Evolutionary conservation across 2,888 invertebrate species (phyloP), one percentile per base, ranked within the genome.

Genomic region (Calephelis perditalis): DNA sequence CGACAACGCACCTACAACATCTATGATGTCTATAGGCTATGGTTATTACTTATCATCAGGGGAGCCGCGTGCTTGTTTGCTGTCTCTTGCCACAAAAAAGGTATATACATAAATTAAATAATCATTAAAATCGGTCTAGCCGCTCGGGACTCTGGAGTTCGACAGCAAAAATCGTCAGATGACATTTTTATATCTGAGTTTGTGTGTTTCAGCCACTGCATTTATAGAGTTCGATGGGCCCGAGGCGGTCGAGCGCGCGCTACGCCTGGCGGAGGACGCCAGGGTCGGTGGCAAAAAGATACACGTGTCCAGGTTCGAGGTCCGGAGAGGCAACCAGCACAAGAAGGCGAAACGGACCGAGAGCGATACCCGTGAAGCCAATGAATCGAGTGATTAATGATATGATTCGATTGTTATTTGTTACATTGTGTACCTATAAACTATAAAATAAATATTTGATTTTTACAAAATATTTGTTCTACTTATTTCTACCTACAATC

Each of bases 161-260:
- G 26, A 26, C 26, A 26, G 4, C 26, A 26, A 26, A 26, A 26
- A 26, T 26, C 26, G 26, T 26, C 26, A 4, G 26, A 26, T 4
- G 26, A 26, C 26, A 26, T 26, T 26, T 26, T 26, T 2, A 26
- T 26, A 4, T 26, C 26, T 26, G 26, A 26, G 26, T 26, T n/a
- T 59, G 52, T 46, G 37, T 56, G 54, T 75, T 71, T 52, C 78
- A 88, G 88, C 74, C 0, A 82, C 86, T 7, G 78, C 77, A 7
- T 88, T 88, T 68, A 71, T 88, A 5, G 86, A 87, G 62, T 82
- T 88, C 57, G 84, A 85, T 49, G 79, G 84, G 0, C 84, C 84
- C 0, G 76, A 78, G 15, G 70, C 84, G 0, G 81, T 84, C 3
- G 76, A 79, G 11, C 69, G 70, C 8, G 88, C 87, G 0, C 56